A percentile compares a stretch with the other conserved stretches of the same genome.
phyloP scores from a whole-genome alignment of 2,113 vertebrate genomes.

The western clawed frog (Xenopus tropicalis) region DNA sequence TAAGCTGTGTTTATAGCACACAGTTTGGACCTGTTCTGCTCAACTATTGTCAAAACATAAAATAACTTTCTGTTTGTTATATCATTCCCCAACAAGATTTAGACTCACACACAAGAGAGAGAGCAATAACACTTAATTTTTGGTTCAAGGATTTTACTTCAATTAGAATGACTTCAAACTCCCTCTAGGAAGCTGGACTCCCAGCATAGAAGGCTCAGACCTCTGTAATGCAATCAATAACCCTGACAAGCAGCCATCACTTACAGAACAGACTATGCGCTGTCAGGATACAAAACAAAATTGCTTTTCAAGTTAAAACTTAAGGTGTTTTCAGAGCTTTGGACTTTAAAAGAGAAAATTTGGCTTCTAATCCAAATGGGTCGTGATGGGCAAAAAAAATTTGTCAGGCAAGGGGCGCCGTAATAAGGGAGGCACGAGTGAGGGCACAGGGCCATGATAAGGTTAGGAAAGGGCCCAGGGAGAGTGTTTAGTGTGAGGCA shows the following conservation, averaged over 20 bases:
- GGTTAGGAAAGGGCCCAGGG: too few species aligned
- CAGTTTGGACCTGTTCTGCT: neutral
- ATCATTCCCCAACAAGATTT: neutral
- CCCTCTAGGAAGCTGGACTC: constrained; percentile 2
- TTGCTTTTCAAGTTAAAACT: constrained; percentile 11
- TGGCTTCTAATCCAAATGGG: too few species aligned
- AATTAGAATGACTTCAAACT: constrained; percentile 5
- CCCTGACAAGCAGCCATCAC: constrained; percentile 3
- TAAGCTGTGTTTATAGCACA: neutral
- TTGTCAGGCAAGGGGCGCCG: too few species aligned
- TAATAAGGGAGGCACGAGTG: too few species aligned
- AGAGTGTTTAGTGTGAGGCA: too few species aligned
- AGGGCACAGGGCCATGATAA: too few species aligned
- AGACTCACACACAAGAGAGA: neutral
- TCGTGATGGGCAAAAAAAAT: too few species aligned
- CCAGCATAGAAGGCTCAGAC: neutral
- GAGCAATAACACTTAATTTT: constrained; percentile 24
- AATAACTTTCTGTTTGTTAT: constrained; percentile 8
- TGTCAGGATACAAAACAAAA: constrained; percentile 21
- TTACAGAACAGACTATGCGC: constrained; percentile 22
- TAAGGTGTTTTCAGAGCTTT: constrained; percentile 15
- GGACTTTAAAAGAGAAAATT: neutral
- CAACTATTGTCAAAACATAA: neutral
- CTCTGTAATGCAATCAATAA: neutral
- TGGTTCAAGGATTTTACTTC: constrained; percentile 1